phyloP scores from a whole-genome alignment of 2,888 invertebrate genomes.

The Iphiclides podalirius region DNA sequence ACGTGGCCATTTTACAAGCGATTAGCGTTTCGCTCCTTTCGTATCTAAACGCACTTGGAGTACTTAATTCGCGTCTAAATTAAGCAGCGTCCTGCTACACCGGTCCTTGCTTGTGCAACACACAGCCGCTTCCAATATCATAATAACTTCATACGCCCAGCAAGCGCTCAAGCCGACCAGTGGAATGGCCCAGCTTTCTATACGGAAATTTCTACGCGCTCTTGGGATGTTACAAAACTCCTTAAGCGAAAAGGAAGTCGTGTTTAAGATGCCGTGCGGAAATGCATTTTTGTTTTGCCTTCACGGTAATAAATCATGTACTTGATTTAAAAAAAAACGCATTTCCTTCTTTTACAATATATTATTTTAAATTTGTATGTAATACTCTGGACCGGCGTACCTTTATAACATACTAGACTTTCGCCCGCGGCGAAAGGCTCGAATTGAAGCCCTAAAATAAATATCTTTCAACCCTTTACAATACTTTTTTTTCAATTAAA shows the following conservation, averaged over 20 bases:
- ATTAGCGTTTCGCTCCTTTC: conserved; percentile 13
- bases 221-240: conserved; percentile 13
- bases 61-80: conserved; percentile 14
- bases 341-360: no score
- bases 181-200: conserved; percentile 41
- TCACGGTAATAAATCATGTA: no score
- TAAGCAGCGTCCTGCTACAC: conserved; percentile 17
- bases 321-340: no score
- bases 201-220: conserved; percentile 34
- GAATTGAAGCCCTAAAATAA: no score
- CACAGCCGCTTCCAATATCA: conserved; percentile 25
- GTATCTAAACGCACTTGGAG: conserved; percentile 17
- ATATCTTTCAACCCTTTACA: no score
- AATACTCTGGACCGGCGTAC: no score
- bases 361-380: no score
- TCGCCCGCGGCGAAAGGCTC: no score
- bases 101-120: conserved; percentile 28
- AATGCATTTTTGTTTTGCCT: no score
- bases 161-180: conserved; percentile 29
- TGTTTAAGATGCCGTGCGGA: no score
- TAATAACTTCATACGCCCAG: conserved; percentile 27
- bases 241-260: conserved; percentile 4
- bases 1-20: conserved; percentile 9
- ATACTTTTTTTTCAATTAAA: no score
- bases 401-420: no score